These are phyloP conservation scores for Onychorhynchus coronatus DNA, from an alignment of 2,113 vertebrate genomes.

Conservation along the genomic window DNA sequence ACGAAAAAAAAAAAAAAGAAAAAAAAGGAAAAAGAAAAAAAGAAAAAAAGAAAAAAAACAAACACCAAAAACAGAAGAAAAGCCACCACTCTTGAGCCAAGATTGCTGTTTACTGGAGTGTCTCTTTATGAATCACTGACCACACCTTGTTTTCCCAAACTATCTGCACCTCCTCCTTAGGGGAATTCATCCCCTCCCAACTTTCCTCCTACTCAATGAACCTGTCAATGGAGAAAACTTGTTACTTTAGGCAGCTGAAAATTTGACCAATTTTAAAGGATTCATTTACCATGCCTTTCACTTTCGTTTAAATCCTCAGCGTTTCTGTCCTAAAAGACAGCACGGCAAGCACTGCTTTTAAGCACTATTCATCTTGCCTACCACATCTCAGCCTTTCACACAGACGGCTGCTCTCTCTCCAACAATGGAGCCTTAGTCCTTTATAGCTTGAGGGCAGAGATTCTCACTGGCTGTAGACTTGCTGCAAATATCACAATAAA, in stretches of 20 bases:
- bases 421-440: constrained; percentile 73
- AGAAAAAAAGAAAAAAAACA: too few species aligned
- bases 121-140: constrained; percentile 55
- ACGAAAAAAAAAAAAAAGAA: background rate
- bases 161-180: constrained; percentile 10
- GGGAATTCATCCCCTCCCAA: constrained; percentile 39
- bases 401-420: constrained; percentile 66
- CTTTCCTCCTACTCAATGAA: constrained; percentile 66
- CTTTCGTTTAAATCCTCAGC: constrained; percentile 69
- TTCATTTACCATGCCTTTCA: constrained; percentile 73
- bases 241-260: constrained; percentile 73
- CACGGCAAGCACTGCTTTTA: constrained; percentile 75
- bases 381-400: constrained; percentile 69
- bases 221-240: constrained; percentile 68
- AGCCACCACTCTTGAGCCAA: background rate
- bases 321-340: constrained; percentile 77
- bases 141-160: constrained; percentile 60
- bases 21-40: background rate
- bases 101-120: constrained; percentile 37
- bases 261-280: constrained; percentile 69
- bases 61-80: background rate
- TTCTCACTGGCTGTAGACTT: constrained; percentile 71
- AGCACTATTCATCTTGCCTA: constrained; percentile 74
- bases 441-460: constrained; percentile 79
- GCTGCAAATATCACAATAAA: constrained; percentile 78